Percentiles rank a stretch among this genome's conserved stretches.
phyloP scores from a whole-genome alignment of 2,888 invertebrate genomes.

The Harmothoe impar region DNA sequence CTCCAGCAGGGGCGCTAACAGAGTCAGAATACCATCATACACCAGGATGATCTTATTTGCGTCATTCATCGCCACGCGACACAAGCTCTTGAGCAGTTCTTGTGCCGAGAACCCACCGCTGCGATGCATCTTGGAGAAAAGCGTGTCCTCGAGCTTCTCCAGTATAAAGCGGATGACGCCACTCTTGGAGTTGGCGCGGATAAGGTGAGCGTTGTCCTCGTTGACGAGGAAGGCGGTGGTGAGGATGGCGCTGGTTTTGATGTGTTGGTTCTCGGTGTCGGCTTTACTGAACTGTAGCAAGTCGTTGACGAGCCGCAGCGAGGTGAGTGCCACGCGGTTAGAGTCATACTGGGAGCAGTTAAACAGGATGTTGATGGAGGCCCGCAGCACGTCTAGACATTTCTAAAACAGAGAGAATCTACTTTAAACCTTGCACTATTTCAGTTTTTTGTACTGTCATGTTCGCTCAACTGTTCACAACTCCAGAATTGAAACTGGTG shows the following conservation, averaged over 20 bases:
- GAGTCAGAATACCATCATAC: slow-evolving; percentile 53
- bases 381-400: slow-evolving; percentile 57
- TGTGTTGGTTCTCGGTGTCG: slow-evolving; percentile 62
- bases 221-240: slow-evolving; percentile 63
- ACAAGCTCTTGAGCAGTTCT: slow-evolving; percentile 57
- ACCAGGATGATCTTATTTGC: slow-evolving; percentile 63
- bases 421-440: too few species aligned
- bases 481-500: too few species aligned
- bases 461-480: too few species aligned
- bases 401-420: slow-evolving; percentile 34
- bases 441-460: too few species aligned
- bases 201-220: slow-evolving; percentile 62
- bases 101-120: slow-evolving; percentile 57
- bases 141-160: slow-evolving; percentile 60
- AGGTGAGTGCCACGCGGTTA: slow-evolving; percentile 45
- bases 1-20: slow-evolving; percentile 29
- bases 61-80: slow-evolving; percentile 63
- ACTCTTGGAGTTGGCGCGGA: slow-evolving; percentile 39
- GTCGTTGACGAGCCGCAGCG: slow-evolving; percentile 61
- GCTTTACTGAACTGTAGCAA: slow-evolving; percentile 62
- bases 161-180: slow-evolving; percentile 62
- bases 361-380: slow-evolving; percentile 62
- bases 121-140: slow-evolving; percentile 43
- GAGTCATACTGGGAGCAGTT: slow-evolving; percentile 64
- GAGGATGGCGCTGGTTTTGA: slow-evolving; percentile 63